Evolutionary conservation across 1,140 invertebrate genomes (phyloP).

Genomic region (Pseudomyrmex cubaensis): DNA sequence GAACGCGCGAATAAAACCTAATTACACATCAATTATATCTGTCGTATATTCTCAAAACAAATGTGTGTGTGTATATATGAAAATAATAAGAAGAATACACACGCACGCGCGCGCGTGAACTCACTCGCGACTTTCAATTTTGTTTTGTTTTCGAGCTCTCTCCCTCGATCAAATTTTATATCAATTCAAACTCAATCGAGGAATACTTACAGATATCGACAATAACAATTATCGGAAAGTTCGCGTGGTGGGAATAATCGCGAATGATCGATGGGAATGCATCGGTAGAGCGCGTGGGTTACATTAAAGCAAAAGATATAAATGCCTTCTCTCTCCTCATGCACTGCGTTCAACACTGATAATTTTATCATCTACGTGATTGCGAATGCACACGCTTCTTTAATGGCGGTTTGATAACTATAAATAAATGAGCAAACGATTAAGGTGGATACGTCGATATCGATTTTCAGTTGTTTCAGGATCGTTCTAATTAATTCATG

Average conservation of each 20-base stretch:
- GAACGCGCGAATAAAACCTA: conserved; percentile 2
- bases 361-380: neutral
- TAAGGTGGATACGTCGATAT: neutral
- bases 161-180: neutral
- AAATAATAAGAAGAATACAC: neutral
- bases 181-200: neutral
- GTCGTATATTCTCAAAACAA: no score
- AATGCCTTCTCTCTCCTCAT: neutral
- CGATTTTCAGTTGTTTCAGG: neutral
- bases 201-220: neutral
- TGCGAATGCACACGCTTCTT: neutral
- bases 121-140: neutral
- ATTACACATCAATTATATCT: conserved; percentile 26
- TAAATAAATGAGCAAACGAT: neutral
- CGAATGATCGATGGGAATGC: neutral
- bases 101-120: neutral
- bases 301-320: neutral
- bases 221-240: conserved; percentile 19
- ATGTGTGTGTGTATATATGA: no score
- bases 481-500: neutral
- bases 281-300: neutral
- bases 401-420: neutral
- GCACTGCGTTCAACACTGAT: no score
- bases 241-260: neutral
- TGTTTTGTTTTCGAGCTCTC: neutral